A percentile compares a stretch with the other conserved stretches of the same genome.
These are phyloP conservation scores for Onthophagus sagittarius DNA, from an alignment of 2,888 invertebrate genomes.

Conservation along the genomic window DNA sequence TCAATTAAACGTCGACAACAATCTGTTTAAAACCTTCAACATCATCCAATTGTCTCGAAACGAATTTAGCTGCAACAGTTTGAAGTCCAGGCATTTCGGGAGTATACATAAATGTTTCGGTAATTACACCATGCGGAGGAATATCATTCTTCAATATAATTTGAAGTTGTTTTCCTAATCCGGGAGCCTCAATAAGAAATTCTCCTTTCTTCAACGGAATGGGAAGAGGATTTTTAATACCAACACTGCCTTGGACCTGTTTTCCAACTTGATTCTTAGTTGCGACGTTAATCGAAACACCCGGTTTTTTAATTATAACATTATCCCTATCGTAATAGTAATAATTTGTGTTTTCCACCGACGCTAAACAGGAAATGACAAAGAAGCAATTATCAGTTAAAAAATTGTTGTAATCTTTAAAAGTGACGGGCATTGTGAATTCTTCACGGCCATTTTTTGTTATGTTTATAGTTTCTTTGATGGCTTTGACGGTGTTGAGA, in stretches of 20 bases:
- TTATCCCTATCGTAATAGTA: slow-evolving; percentile 83
- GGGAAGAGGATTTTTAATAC: slow-evolving; percentile 72
- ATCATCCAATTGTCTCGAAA: slow-evolving; percentile 76
- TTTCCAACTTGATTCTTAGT: slow-evolving; percentile 51
- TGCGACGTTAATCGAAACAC: slow-evolving; percentile 66
- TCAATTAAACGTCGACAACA: slow-evolving; percentile 51
- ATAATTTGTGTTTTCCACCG: slow-evolving; percentile 70
- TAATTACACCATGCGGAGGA: slow-evolving; percentile 60
- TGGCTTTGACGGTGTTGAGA: slow-evolving; percentile 61
- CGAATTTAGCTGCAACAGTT: slow-evolving; percentile 77
- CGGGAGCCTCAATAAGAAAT: slow-evolving; percentile 74
- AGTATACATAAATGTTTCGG: slow-evolving; percentile 60
- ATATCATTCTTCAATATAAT: slow-evolving; percentile 59
- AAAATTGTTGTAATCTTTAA: slow-evolving; percentile 69
- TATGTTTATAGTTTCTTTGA: slow-evolving; percentile 57
- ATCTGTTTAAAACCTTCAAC: slow-evolving; percentile 77
- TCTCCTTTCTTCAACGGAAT: slow-evolving; percentile 66
- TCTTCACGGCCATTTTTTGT: slow-evolving; percentile 61
- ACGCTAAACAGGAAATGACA: slow-evolving; percentile 71
- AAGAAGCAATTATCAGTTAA: slow-evolving; percentile 77
- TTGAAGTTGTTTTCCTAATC: slow-evolving; percentile 66
- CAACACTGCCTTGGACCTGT: slow-evolving; percentile 54
- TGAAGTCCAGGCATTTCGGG: slow-evolving; percentile 73
- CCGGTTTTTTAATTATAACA: slow-evolving; percentile 77
- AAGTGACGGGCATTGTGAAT: slow-evolving; percentile 63